A percentile compares a stretch with the other conserved stretches of the same genome.
phyloP scores from a whole-genome alignment of 2,113 vertebrate genomes.

The Alaudala cheleensis region DNA sequence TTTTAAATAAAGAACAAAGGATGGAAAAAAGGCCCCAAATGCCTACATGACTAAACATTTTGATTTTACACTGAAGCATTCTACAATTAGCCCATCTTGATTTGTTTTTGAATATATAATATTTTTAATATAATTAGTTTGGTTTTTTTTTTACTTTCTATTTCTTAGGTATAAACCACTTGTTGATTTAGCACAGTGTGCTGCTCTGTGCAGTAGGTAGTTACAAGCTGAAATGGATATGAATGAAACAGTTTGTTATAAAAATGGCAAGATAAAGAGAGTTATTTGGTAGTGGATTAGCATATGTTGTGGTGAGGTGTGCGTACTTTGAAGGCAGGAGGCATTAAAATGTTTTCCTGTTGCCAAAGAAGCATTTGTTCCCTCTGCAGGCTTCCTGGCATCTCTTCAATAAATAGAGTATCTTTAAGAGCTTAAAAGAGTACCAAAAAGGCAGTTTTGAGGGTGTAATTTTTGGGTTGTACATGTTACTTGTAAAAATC shows the following conservation, averaged over 20 bases:
- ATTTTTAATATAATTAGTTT: not conserved
- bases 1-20: not conserved
- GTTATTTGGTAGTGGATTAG: constrained; percentile 48
- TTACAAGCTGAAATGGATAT: constrained; percentile 29
- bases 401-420: constrained; percentile 36
- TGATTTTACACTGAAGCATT: not conserved
- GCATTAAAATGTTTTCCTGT: constrained; percentile 48
- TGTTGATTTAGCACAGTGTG: constrained; percentile 19
- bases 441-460: constrained; percentile 44
- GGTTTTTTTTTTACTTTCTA: not conserved
- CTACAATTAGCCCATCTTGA: not conserved
- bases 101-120: not conserved
- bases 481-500: constrained; percentile 44
- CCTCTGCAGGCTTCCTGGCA: constrained; percentile 36
- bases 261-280: constrained; percentile 60
- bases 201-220: constrained; percentile 11
- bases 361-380: constrained; percentile 67
- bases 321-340: constrained; percentile 48
- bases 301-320: constrained; percentile 49
- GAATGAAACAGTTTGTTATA: constrained; percentile 56
- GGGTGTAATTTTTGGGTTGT: constrained; percentile 33
- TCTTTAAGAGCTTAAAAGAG: constrained; percentile 46
- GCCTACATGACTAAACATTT: not conserved
- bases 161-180: not conserved
- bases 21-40: not conserved